phyloP scores from a whole-genome alignment of 2,113 vertebrate genomes.

The Siphamia tubifer region DNA sequence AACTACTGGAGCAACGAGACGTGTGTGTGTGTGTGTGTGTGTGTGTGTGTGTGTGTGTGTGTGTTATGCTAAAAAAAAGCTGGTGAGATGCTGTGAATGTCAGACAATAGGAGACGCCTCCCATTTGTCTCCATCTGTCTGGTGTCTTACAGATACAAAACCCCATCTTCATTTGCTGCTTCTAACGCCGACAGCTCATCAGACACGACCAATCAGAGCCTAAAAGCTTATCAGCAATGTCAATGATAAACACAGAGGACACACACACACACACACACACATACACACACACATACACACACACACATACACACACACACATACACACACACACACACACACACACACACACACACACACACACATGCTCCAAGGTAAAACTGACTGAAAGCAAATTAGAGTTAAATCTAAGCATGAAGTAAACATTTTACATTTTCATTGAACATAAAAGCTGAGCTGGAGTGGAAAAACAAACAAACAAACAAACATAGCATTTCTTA shows the following conservation, averaged over 20 bases:
- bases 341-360: not conserved
- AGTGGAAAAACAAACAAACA: not conserved
- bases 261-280: not conserved
- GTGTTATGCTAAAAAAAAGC: not conserved
- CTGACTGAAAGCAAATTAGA: conserved; percentile 18
- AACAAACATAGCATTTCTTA: too few relatives aligned
- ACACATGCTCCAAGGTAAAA: conserved; percentile 8
- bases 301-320: not conserved
- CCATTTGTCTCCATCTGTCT: conserved; percentile 67
- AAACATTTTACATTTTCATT: conserved; percentile 4
- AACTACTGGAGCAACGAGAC: not conserved
- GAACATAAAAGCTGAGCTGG: not conserved
- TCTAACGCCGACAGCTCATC: conserved; percentile 48
- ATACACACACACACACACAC: conserved; percentile 15
- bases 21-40: not conserved
- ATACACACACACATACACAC: not conserved
- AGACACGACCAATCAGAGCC: conserved; percentile 50
- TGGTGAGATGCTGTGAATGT: not conserved
- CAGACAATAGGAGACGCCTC: conserved; percentile 39
- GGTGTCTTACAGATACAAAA: conserved; percentile 32
- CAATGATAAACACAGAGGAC: conserved; percentile 57
- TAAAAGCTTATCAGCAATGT: conserved; percentile 62
- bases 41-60: not conserved
- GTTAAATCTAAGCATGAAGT: conserved; percentile 8
- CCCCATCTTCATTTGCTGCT: conserved; percentile 49